These are phyloP conservation scores for Panopea generosa DNA, from an alignment of 2,888 invertebrate genomes.

Conservation along the genomic window DNA sequence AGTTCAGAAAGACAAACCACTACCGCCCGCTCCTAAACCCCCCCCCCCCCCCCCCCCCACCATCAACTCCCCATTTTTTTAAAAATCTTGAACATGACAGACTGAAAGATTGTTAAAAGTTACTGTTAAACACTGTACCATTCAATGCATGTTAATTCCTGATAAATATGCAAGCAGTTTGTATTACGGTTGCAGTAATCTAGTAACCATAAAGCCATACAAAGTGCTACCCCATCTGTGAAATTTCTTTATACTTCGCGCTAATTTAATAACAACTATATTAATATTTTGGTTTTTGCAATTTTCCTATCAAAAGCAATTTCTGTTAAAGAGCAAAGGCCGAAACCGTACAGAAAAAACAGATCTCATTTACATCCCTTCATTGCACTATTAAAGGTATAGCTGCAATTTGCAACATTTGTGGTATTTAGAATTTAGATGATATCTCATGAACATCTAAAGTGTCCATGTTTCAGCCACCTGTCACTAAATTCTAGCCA, in stretches of 20 bases:
- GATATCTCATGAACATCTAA: conserved; percentile 42
- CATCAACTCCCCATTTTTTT: too few species aligned
- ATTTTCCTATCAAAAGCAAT: conserved; percentile 16
- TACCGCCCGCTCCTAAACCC: too few species aligned
- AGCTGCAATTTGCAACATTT: conserved; percentile 56
- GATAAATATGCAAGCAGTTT: too few species aligned
- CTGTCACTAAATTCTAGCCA: conserved; percentile 50
- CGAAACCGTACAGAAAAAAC: conserved; percentile 15
- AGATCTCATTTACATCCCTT: conserved; percentile 40
- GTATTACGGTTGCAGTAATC: too few species aligned
- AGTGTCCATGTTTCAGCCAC: conserved; percentile 52
- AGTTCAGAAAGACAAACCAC: too few species aligned
- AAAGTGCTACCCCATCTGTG: too few species aligned
- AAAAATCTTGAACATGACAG: too few species aligned
- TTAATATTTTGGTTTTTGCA: conserved; percentile 22
- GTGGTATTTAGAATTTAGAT: conserved; percentile 47
- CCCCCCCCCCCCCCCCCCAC: too few species aligned
- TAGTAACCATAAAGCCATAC: too few species aligned
- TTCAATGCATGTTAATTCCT: too few species aligned
- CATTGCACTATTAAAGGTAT: conserved; percentile 36
- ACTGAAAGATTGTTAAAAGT: too few species aligned
- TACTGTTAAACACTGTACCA: too few species aligned
- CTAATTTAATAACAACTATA: conserved; percentile 27
- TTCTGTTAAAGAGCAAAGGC: conserved; percentile 32
- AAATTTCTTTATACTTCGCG: not conserved